Percentiles rank a stretch among this genome's conserved stretches.
Evolutionary conservation across 2,797 vertebrate species (phyloP).

Genomic region (Rhinichthys osculus): DNA sequence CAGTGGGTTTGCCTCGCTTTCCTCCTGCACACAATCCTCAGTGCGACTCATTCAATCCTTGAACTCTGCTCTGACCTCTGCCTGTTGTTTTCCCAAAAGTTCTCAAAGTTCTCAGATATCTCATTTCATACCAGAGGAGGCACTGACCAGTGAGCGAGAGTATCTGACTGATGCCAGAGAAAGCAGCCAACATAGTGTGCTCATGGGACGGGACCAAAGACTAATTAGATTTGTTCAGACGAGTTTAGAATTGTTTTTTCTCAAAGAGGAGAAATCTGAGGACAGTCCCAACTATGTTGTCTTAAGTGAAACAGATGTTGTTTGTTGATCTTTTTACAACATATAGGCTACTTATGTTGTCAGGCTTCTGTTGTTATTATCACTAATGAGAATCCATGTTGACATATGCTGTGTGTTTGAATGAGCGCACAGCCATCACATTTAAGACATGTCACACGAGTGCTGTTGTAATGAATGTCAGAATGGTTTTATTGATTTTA

Average conservation of each 20-base stretch:
- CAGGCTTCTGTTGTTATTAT: slow-evolving; percentile 11
- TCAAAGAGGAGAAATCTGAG: slow-evolving; percentile 45
- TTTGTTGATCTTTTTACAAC: slow-evolving; percentile 26
- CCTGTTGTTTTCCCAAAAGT: slow-evolving; percentile 47
- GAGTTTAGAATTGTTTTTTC: slow-evolving; percentile 50
- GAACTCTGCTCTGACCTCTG: slow-evolving; percentile 54
- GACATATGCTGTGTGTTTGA: slow-evolving; percentile 11
- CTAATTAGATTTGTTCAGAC: slow-evolving; percentile 63
- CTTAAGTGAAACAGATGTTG: slow-evolving; percentile 39
- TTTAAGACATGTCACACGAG: not conserved
- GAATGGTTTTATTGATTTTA: not conserved
- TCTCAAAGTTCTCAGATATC: slow-evolving; percentile 59
- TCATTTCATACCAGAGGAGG: slow-evolving; percentile 56
- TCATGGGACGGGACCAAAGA: slow-evolving; percentile 50
- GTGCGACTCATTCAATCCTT: slow-evolving; percentile 49
- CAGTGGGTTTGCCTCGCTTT: slow-evolving; percentile 33
- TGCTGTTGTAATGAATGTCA: not conserved
- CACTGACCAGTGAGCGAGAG: slow-evolving; percentile 37
- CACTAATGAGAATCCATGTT: slow-evolving; percentile 9
- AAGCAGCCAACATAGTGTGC: slow-evolving; percentile 28
- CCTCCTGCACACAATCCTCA: slow-evolving; percentile 55
- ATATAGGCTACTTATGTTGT: slow-evolving; percentile 18
- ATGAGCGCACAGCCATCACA: not conserved
- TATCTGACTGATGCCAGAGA: slow-evolving; percentile 39
- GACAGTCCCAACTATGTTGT: slow-evolving; percentile 40